Conservation (phyloP, 2,888 invertebrate genomes). For the Meliscaeva auricollis region DNA sequence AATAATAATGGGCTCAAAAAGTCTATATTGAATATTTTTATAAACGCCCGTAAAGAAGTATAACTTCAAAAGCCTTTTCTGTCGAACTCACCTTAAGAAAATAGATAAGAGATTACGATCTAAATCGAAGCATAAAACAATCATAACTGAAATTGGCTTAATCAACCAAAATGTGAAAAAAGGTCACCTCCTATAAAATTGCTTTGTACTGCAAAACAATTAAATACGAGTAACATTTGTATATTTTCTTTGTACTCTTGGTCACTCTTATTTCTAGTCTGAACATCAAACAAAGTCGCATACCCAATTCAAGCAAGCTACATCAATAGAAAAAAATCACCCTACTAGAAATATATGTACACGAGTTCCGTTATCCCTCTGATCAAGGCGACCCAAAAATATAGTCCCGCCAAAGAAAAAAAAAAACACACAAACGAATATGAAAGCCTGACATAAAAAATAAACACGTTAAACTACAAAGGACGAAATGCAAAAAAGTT, state of each 20-base stretch:
- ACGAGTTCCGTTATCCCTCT: constrained; percentile 16
- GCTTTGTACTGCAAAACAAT: constrained; percentile 47
- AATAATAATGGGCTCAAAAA: no score
- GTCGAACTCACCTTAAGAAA: no score
- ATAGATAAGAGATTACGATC: no score
- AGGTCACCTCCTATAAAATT: no score
- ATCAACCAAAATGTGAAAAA: constrained; percentile 58
- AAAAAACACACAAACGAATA: constrained; percentile 54
- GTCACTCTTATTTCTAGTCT: neutral
- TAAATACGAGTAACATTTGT: constrained; percentile 36
- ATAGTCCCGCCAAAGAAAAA: constrained; percentile 57
- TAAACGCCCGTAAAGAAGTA: no score
- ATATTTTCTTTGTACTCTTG: constrained; percentile 12
- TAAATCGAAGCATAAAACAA: neutral
- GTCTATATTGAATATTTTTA: no score
- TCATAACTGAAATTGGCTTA: constrained; percentile 49
- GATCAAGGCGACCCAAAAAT: constrained; percentile 27
- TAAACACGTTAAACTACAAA: constrained; percentile 49
- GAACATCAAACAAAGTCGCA: constrained; percentile 21
- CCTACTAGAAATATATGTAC: neutral
- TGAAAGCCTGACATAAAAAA: constrained; percentile 26
- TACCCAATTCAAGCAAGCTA: neutral
- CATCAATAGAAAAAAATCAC: neutral
- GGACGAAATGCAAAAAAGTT: constrained; percentile 38
- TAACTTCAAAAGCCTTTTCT: no score